Percentiles rank a stretch among this genome's conserved stretches.
Conservation (phyloP, 2,113 vertebrate species). For the Nibea albiflora region DNA sequence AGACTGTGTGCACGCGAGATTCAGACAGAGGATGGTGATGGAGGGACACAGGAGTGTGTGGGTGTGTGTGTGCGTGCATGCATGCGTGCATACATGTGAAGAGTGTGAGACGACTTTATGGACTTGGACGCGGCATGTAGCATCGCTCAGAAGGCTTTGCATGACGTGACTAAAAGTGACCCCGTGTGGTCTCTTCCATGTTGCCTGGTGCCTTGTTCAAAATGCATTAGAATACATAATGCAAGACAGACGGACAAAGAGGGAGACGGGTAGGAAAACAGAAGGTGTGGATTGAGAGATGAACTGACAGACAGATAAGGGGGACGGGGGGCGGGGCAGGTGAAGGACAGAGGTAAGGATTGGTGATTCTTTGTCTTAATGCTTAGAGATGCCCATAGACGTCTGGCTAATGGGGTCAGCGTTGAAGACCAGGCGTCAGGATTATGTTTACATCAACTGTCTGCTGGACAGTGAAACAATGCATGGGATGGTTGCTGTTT, state of each 20-base stretch:
- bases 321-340: not conserved
- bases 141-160: conserved; percentile 23
- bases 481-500: not conserved
- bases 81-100: not conserved
- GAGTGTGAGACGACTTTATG: conserved; percentile 42
- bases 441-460: conserved; percentile 65
- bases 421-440: conserved; percentile 44
- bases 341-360: conserved; percentile 23
- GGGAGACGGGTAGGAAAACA: not conserved
- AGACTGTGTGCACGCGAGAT: conserved; percentile 46
- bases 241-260: conserved; percentile 40
- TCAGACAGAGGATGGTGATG: conserved; percentile 44
- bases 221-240: conserved; percentile 60
- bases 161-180: conserved; percentile 48
- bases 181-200: conserved; percentile 31
- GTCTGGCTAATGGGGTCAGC: conserved; percentile 70
- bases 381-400: conserved; percentile 48
- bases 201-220: conserved; percentile 31
- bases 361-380: conserved; percentile 58
- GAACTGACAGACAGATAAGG: conserved; percentile 21
- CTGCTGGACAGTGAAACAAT: conserved; percentile 45
- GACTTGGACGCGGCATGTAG: conserved; percentile 12
- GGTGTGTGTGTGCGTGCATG: not conserved
- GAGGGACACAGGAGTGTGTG: not conserved
- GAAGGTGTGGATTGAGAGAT: conserved; percentile 11